Evolutionary conservation across 2,888 invertebrate genomes (phyloP).

Genomic region (Zygogramma bicolorata): DNA sequence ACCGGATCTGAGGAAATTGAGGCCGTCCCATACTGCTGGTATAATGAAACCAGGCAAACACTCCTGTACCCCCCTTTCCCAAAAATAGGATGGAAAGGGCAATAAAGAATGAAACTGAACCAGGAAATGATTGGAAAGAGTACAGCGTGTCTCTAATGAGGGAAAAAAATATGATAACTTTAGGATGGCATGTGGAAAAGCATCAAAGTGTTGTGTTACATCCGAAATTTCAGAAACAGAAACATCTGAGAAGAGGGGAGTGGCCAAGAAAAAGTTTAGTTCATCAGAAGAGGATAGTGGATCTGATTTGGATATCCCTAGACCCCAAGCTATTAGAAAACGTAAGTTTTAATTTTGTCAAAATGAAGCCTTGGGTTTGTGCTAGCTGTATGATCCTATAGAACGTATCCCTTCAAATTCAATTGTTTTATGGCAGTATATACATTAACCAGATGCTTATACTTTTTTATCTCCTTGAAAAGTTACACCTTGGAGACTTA

Average conservation of each 20-base stretch:
- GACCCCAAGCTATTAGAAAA: conserved; percentile 1
- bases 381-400: background rate
- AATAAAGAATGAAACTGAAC: no score
- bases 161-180: conserved; percentile 3
- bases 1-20: no score
- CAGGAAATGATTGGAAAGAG: conserved; percentile 12
- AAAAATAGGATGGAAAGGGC: no score
- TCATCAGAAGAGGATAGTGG: conserved; percentile 8
- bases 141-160: background rate
- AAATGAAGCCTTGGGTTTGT: background rate
- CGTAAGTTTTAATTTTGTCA: conserved; percentile 8
- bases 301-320: conserved; percentile 5
- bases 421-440: background rate
- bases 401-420: background rate
- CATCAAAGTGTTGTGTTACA: background rate
- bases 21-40: no score
- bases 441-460: background rate
- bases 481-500: background rate
- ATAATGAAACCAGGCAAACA: no score
- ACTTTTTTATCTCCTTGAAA: background rate
- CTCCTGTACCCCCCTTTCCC: no score
- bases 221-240: conserved; percentile 13
- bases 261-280: conserved; percentile 1
- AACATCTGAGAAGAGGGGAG: conserved; percentile 13
- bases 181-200: no score